Evolutionary conservation across 2,888 invertebrate genomes (phyloP), one percentile per base, ranked within the genome.

Genomic region (Mythimna loreyi): DNA sequence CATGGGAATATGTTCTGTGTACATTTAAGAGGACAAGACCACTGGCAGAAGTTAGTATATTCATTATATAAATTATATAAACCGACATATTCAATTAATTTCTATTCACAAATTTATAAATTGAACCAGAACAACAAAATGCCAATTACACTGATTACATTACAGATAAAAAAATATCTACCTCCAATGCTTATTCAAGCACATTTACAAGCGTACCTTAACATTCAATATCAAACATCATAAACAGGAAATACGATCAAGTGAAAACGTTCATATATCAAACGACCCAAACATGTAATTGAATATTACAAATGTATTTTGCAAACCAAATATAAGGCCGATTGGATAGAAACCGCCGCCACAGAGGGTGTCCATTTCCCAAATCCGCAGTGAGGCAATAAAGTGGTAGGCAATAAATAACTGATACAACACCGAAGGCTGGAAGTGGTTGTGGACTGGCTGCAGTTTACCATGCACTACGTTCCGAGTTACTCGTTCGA

Each of bases 401-500:
- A 83, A 84, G 80, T 83, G 84, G 83, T 82, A 75, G 72, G 79
- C 65, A 76, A 84, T 91, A 91, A 92, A 92, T 91, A 92, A 91
- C 91, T 85, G 89, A 90, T 89, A 90, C 86, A 86, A 84, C 88
- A 76, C 78, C 76, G 72, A 71, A 80, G 81, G 79, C 84, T 87
- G 86, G 78, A 86, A 87, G 87, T 89, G 84, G 83, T 84, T 81
- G 85, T 87, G 85, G 86, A 90, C 83, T 84, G 81, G 81, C 85
- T 87, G 85, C 86, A 90, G 86, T 84, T 87, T 80, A n/a, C n/a
- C n/a, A n/a, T n/a, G n/a, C n/a, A n/a, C n/a, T n/a, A n/a, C n/a
- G n/a, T n/a, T n/a, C n/a, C n/a, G n/a, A n/a, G n/a, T n/a, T n/a
- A n/a, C n/a, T n/a, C n/a, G n/a, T n/a, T n/a, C n/a, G n/a, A n/a